These are phyloP conservation scores for Poeciliopsis turneri DNA, from an alignment of 2,797 vertebrate genomes.

Conservation along the genomic window DNA sequence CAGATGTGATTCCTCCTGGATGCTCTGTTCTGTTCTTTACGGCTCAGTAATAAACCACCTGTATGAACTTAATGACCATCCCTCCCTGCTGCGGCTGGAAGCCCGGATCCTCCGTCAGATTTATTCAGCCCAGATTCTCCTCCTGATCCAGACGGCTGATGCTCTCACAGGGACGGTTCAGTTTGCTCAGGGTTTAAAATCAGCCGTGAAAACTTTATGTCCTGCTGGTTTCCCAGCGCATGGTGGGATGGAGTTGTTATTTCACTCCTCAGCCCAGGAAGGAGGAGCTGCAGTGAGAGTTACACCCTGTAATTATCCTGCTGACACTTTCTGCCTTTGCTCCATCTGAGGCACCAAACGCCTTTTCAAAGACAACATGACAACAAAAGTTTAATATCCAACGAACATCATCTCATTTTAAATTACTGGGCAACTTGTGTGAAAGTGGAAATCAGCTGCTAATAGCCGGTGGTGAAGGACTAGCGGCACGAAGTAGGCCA, in stretches of 20 bases:
- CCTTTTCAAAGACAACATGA: neutral
- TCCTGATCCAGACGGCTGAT: neutral
- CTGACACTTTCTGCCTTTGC: conserved; percentile 33
- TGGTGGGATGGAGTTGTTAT: neutral
- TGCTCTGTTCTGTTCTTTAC: neutral
- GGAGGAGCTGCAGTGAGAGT: conserved; percentile 25
- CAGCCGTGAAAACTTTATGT: neutral
- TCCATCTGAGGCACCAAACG: neutral
- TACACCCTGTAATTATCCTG: conserved; percentile 61
- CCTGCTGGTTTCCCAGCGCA: neutral
- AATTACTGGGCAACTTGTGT: neutral
- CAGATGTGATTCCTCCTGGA: neutral
- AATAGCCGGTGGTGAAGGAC: neutral
- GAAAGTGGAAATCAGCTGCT: neutral
- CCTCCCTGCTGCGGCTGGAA: neutral
- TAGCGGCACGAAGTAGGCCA: neutral
- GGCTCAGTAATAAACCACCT: neutral
- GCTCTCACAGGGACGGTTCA: neutral
- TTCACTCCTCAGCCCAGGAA: neutral
- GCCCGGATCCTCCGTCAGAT: neutral
- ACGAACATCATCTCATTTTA: neutral
- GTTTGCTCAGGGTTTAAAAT: neutral
- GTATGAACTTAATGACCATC: neutral
- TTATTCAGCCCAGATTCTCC: neutral
- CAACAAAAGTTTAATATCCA: neutral